Evolutionary conservation across 2,113 vertebrate genomes (phyloP).

Genomic region (Smithornis capensis): DNA sequence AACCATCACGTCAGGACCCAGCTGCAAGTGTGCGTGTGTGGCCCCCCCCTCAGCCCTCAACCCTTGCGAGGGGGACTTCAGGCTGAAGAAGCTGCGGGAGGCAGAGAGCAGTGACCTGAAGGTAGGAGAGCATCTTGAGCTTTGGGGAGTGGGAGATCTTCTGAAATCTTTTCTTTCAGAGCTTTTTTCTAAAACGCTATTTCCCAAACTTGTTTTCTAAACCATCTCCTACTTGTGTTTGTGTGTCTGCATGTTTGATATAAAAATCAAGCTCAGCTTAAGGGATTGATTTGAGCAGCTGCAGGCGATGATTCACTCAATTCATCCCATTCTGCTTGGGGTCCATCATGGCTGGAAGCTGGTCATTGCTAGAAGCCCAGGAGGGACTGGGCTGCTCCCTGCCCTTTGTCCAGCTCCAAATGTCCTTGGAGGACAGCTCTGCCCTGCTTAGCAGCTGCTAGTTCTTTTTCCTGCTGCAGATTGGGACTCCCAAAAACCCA

Average conservation of each 20-base stretch:
- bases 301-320: background rate
- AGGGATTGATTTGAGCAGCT: background rate
- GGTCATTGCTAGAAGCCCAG: background rate
- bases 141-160: background rate
- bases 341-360: background rate
- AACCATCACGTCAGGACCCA: constrained; percentile 87
- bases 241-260: background rate
- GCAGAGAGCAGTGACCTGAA: constrained; percentile 84
- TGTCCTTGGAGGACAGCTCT: background rate
- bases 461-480: background rate
- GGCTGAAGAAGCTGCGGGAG: constrained; percentile 86
- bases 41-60: constrained; percentile 91
- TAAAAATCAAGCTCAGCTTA: background rate
- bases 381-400: background rate
- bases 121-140: constrained; percentile 72
- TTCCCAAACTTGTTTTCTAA: background rate
- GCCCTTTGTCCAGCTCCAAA: background rate
- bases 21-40: constrained; percentile 93
- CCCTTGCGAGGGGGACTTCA: constrained; percentile 89
- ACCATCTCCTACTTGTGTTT: background rate
- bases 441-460: background rate
- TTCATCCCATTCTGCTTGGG: background rate
- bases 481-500: background rate
- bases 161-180: background rate
- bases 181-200: background rate